Conservation (phyloP, 2,888 invertebrate species). For the Melieria picta region DNA sequence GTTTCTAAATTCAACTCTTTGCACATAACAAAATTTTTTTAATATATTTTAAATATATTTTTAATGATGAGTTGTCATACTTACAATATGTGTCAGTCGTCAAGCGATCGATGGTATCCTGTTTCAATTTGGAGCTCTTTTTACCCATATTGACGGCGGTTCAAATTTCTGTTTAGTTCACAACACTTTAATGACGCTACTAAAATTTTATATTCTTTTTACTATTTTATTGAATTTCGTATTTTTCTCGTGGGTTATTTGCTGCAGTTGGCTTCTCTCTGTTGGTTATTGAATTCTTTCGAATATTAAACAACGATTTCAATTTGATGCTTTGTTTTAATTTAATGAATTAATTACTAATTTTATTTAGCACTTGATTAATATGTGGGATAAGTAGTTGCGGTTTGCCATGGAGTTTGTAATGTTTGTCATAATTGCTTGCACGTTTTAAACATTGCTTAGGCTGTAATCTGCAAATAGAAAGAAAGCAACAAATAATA, state of each 20-base stretch:
- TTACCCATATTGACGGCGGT: slow-evolving; percentile 81
- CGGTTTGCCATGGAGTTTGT: not conserved
- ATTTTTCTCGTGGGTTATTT: not conserved
- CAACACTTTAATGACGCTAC: slow-evolving; percentile 2
- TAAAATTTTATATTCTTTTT: not conserved
- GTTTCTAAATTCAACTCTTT: no score
- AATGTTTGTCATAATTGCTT: slow-evolving; percentile 20
- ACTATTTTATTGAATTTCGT: slow-evolving; percentile 1
- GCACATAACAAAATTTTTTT: no score
- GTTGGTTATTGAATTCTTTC: not conserved
- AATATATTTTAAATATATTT: no score
- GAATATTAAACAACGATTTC: not conserved
- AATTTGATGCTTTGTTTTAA: not conserved
- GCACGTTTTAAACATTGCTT: slow-evolving; percentile 10
- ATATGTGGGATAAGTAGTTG: no score
- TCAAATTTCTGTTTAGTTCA: slow-evolving; percentile 6
- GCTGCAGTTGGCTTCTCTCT: not conserved
- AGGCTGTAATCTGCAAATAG: slow-evolving; percentile 7
- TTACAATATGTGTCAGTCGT: slow-evolving; percentile 95
- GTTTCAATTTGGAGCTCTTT: slow-evolving; percentile 95
- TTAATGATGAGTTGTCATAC: slow-evolving; percentile 56
- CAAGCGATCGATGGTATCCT: slow-evolving; percentile 91
- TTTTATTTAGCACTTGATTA: no score
- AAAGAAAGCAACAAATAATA: not conserved
- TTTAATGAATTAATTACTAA: no score